Evolutionary conservation across 2,888 invertebrate species (phyloP), one percentile per base, ranked within the genome.

Genomic region (Campoplex nolae): DNA sequence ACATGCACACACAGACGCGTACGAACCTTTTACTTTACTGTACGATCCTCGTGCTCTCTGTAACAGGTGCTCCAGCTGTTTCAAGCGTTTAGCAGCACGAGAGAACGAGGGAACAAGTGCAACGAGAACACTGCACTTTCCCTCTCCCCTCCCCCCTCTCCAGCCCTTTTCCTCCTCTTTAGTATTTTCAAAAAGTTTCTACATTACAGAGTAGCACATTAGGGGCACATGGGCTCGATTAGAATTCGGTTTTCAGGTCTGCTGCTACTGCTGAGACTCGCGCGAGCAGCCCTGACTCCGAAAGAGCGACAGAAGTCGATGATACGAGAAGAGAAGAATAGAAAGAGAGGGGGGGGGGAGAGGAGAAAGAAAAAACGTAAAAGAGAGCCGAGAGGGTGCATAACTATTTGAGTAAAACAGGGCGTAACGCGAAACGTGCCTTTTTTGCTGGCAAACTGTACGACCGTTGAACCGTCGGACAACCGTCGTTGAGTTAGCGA

Each of bases 1-100:
- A 23, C 23, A 23, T 23, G 0, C 23, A 23, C 56, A 28, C 58
- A 62, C 58, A 91, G 4, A 38, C 1, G 91, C 91, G 91, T 32
- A 62, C 6, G 32, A 62, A 62, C 62, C 62, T 91, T 93, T 92
- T 92, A 93, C 93, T 93, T 93, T 93, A 93, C 92, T 74, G 77
- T 89, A 83, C 89, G 71, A 56, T 70, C 54, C 75, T 86, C 89
- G 89, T 85, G 86, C 84, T 79, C 89, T 68, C 89, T 68, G 87
- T 90, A 93, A 93, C 93, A 93, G 93, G 93, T 93, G 93, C 91
- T 90, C 90, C 93, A 93, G 92, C 92, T 93, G 93, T 92, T 91
- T 89, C 90, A 90, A 92, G 92, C 91, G 92, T 92, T 91, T 90
- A 91, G 90, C 91, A 89, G 88, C 88, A 90, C 89, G 89, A 88